These are phyloP conservation scores for Drosophila auraria DNA, from an alignment of 1,140 invertebrate species.

Conservation along the genomic window DNA sequence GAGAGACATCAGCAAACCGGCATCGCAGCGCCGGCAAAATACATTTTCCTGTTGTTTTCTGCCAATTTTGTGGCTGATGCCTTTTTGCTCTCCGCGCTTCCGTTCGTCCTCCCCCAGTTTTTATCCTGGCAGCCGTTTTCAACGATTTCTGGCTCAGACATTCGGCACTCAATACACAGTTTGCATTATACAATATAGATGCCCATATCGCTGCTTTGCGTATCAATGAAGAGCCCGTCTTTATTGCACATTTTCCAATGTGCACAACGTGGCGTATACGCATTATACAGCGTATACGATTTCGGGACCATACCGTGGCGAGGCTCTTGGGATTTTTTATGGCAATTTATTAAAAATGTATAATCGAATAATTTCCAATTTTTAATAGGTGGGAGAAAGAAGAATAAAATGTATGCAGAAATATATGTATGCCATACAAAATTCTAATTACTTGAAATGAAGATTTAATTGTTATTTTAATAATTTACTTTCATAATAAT, in stretches of 20 bases:
- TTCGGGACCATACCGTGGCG: conserved; percentile 18
- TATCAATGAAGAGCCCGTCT: conserved; percentile 75
- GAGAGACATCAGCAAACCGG: conserved; percentile 43
- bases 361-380: neutral
- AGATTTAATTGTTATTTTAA: neutral
- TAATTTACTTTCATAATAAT: neutral
- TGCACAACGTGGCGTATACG: conserved; percentile 54
- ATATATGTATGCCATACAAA: neutral
- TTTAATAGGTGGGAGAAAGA: neutral
- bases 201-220: conserved; percentile 69
- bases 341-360: conserved; percentile 14
- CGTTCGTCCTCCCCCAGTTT: neutral
- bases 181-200: conserved; percentile 56
- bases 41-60: conserved; percentile 64
- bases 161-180: conserved; percentile 50
- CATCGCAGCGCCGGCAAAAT: conserved; percentile 40
- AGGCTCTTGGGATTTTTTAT: conserved; percentile 2
- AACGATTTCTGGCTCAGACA: conserved; percentile 23
- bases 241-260: conserved; percentile 74
- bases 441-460: neutral
- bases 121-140: conserved; percentile 6
- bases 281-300: conserved; percentile 36
- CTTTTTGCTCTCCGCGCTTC: conserved; percentile 26
- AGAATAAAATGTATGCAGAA: neutral
- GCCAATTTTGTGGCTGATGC: conserved; percentile 50